phyloP scores from a whole-genome alignment of 2,797 vertebrate genomes.

The Sebastes kiyomatsui region DNA sequence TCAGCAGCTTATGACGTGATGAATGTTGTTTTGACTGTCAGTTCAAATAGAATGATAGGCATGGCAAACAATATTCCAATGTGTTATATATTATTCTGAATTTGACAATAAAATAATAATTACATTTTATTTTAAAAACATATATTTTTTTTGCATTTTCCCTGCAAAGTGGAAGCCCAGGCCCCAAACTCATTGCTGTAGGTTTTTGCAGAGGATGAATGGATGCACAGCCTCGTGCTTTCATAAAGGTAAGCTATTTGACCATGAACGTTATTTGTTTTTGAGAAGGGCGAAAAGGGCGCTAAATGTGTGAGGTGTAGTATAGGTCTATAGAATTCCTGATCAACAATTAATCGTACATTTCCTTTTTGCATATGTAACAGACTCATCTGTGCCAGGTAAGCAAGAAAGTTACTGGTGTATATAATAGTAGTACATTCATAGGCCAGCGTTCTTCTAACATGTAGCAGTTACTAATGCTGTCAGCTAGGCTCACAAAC shows the following conservation, averaged over 20 bases:
- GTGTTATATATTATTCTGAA: no score
- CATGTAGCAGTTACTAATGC: not conserved
- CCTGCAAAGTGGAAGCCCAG: no score
- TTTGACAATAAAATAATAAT: no score
- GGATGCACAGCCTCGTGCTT: no score
- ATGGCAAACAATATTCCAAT: fast-evolving
- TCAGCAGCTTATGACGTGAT: no score
- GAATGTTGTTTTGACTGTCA: no score
- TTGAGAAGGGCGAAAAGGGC: not conserved
- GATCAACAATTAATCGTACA: not conserved
- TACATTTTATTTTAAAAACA: no score
- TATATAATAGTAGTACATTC: not conserved
- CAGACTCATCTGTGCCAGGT: not conserved
- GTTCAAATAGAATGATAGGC: no score
- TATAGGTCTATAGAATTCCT: not conserved
- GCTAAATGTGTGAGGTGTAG: not conserved
- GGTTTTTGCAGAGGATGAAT: no score
- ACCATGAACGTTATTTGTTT: not conserved
- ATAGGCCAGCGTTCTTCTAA: not conserved
- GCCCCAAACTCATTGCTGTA: no score
- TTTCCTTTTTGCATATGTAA: not conserved
- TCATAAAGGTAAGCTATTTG: no score
- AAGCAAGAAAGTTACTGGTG: not conserved
- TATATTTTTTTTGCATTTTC: no score
- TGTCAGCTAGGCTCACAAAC: not conserved